Conservation (phyloP, 2,888 invertebrate species). For the Drosophila trichaetosa region DNA sequence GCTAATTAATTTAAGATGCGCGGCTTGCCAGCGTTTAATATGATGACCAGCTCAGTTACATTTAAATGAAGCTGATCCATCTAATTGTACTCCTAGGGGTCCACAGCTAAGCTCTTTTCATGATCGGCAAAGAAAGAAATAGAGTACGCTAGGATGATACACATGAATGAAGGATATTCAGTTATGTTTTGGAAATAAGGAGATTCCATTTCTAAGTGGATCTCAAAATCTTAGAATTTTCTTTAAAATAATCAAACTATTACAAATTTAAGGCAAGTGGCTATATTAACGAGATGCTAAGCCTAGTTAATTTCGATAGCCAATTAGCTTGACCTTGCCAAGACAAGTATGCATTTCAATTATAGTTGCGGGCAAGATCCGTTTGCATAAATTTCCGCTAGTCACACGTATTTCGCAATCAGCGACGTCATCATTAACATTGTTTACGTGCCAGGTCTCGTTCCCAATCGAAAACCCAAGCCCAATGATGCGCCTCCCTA, state of each 20-base stretch:
- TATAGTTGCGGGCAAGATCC: slow-evolving; percentile 45
- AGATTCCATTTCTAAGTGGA: neutral
- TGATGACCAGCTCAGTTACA: slow-evolving; percentile 51
- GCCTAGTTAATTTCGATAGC: neutral
- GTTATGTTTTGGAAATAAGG: neutral
- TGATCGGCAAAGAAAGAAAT: neutral
- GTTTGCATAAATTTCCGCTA: slow-evolving; percentile 52
- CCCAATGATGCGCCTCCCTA: slow-evolving; percentile 28
- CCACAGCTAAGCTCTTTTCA: neutral
- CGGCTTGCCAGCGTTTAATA: slow-evolving; percentile 34
- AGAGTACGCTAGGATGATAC: no score
- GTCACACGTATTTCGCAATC: slow-evolving; percentile 53
- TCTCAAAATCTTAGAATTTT: neutral
- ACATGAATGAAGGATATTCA: neutral
- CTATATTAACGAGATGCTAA: neutral
- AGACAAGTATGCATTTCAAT: neutral
- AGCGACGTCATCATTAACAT: slow-evolving; percentile 43
- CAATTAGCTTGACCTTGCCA: slow-evolving; percentile 1
- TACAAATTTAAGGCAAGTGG: neutral
- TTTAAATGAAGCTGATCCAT: slow-evolving; percentile 32
- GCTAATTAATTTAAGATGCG: slow-evolving; percentile 62
- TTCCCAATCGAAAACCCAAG: slow-evolving; percentile 3
- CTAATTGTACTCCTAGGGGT: slow-evolving; percentile 49
- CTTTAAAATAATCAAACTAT: neutral
- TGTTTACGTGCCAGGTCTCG: slow-evolving; percentile 31